phyloP scores from a whole-genome alignment of 2,888 invertebrate genomes.

The Deilephila porcellus region DNA sequence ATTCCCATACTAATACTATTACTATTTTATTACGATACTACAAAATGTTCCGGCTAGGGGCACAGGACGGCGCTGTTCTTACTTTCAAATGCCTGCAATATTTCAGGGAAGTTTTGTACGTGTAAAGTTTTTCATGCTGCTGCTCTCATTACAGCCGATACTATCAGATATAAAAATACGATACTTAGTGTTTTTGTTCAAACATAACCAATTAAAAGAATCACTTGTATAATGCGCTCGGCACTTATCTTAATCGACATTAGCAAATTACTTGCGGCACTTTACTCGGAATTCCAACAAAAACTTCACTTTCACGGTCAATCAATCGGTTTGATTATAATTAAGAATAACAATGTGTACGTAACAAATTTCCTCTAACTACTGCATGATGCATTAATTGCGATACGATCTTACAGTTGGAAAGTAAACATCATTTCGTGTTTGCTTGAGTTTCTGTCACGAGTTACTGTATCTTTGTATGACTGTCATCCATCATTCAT shows the following conservation, averaged over 20 bases:
- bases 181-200: background rate
- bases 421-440: constrained; percentile 9
- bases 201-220: constrained; percentile 7
- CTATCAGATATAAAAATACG: background rate
- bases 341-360: constrained; percentile 38
- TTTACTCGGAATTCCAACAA: constrained; percentile 27
- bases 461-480: background rate
- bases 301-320: constrained; percentile 44
- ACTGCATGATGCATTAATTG: constrained; percentile 51
- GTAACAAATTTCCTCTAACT: constrained; percentile 42
- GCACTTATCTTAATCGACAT: background rate
- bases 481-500: background rate
- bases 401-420: constrained; percentile 27
- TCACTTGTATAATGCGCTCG: background rate
- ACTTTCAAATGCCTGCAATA: no score
- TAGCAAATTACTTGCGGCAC: constrained; percentile 16
- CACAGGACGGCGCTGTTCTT: no score
- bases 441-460: constrained; percentile 11
- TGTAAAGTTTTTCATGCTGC: no score
- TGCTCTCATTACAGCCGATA: background rate
- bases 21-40: no score
- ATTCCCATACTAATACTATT: no score
- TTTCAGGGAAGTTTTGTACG: no score
- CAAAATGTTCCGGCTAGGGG: no score
- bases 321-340: constrained; percentile 40